These are phyloP conservation scores for Zonitis immaculata DNA, from an alignment of 2,888 invertebrate species.

Conservation along the genomic window DNA sequence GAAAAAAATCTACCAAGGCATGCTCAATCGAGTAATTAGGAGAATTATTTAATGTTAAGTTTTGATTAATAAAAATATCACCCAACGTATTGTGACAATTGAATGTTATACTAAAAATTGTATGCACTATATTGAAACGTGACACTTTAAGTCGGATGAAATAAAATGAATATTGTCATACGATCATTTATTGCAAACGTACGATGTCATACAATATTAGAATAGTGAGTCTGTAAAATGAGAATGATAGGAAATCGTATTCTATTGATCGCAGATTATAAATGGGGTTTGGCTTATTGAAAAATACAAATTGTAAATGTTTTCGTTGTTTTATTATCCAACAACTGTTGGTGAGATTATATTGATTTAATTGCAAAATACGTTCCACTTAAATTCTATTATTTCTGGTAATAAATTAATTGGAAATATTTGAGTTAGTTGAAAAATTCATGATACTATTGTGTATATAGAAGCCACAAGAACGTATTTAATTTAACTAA, in stretches of 20 bases:
- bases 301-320: no score
- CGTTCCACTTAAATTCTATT: no score
- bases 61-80: no score
- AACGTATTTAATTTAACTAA: constrained; percentile 23
- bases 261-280: background rate
- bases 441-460: constrained; percentile 2
- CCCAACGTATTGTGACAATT: no score
- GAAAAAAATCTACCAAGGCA: no score
- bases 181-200: constrained; percentile 9
- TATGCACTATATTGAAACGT: constrained; percentile 9
- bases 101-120: background rate
- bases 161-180: constrained; percentile 16
- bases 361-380: no score
- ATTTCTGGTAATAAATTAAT: no score
- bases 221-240: background rate
- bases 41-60: no score
- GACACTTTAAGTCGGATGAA: constrained; percentile 17
- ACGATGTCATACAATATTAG: background rate
- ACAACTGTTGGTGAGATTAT: no score
- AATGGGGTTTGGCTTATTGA: background rate
- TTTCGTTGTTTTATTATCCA: no score
- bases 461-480: constrained; percentile 9
- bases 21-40: no score
- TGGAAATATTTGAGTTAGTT: no score
- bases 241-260: background rate